phyloP scores from a whole-genome alignment of 1,140 invertebrate species.

The Aphidius ervi region DNA sequence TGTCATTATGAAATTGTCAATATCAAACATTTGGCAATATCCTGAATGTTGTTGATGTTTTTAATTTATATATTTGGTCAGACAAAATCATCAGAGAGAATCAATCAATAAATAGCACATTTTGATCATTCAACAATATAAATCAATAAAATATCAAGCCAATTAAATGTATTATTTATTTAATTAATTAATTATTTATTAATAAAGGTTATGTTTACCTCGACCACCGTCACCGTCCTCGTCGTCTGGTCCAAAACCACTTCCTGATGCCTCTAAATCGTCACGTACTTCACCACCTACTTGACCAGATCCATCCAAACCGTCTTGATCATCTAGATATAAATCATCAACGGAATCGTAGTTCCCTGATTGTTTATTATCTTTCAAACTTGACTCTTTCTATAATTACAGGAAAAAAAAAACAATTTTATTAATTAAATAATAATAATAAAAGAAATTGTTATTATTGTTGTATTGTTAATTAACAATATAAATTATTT shows the following conservation, averaged over 20 bases:
- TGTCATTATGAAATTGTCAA: too few relatives aligned
- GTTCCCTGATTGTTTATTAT: conserved; percentile 29
- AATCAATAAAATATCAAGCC: too few relatives aligned
- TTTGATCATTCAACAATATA: too few relatives aligned
- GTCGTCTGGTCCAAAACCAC: conserved; percentile 66
- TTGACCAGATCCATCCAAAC: conserved; percentile 52
- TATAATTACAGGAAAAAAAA: conserved; percentile 17
- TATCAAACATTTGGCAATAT: too few relatives aligned
- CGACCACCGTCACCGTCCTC: conserved; percentile 55
- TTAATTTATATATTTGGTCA: too few relatives aligned
- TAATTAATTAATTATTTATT: too few relatives aligned
- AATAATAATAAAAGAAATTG: conserved; percentile 1
- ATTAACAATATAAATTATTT: neutral
- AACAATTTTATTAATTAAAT: neutral
- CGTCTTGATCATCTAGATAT: conserved; percentile 53
- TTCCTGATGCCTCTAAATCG: conserved; percentile 67
- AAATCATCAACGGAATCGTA: conserved; percentile 48
- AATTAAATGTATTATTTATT: too few relatives aligned
- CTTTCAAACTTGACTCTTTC: conserved; percentile 43
- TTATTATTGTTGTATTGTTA: too few relatives aligned
- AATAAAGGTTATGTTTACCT: conserved; percentile 24
- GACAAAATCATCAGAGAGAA: too few relatives aligned
- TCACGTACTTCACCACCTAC: conserved; percentile 54
- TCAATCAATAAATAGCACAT: too few relatives aligned
- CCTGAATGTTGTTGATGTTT: too few relatives aligned